A percentile compares a stretch with the other conserved stretches of the same genome.
Evolutionary conservation across 2,888 invertebrate species (phyloP).

Genomic region (Leptinotarsa juncta): DNA sequence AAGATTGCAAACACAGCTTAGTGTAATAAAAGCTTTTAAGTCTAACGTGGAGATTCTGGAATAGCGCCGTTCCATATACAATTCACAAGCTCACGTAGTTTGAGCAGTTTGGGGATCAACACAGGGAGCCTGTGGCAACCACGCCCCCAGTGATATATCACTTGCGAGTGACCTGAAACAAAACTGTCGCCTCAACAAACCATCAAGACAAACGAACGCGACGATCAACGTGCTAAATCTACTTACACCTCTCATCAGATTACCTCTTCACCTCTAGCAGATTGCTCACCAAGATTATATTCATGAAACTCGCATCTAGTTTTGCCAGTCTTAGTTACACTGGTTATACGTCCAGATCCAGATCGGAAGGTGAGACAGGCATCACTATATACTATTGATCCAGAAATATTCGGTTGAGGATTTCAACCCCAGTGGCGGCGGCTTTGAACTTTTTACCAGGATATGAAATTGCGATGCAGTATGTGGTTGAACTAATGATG

Average conservation of each 20-base stretch:
- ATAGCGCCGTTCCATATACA: slow-evolving; percentile 98
- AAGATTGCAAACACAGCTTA: slow-evolving; percentile 74
- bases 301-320: slow-evolving; percentile 80
- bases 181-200: slow-evolving; percentile 61
- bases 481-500: too few relatives aligned
- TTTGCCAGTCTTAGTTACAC: slow-evolving; percentile 61
- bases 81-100: slow-evolving; percentile 93
- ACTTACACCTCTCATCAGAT: slow-evolving; percentile 64
- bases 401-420: too few relatives aligned
- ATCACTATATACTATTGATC: too few relatives aligned
- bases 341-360: slow-evolving; percentile 59
- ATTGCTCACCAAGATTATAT: slow-evolving; percentile 70
- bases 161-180: slow-evolving; percentile 70
- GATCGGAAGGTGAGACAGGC: slow-evolving; percentile 23
- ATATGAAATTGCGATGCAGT: too few relatives aligned
- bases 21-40: slow-evolving; percentile 99
- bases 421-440: too few relatives aligned
- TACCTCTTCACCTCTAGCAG: slow-evolving; percentile 69
- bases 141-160: slow-evolving; percentile 84
- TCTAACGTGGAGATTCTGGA: slow-evolving; percentile 99
- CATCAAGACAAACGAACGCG: slow-evolving; percentile 60
- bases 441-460: too few relatives aligned
- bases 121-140: slow-evolving; percentile 74
- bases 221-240: slow-evolving; percentile 64
- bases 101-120: slow-evolving; percentile 82